A percentile compares a stretch with the other conserved stretches of the same genome.
These are phyloP conservation scores for Tetrao urogallus DNA, from an alignment of 2,113 vertebrate species.

Conservation along the genomic window DNA sequence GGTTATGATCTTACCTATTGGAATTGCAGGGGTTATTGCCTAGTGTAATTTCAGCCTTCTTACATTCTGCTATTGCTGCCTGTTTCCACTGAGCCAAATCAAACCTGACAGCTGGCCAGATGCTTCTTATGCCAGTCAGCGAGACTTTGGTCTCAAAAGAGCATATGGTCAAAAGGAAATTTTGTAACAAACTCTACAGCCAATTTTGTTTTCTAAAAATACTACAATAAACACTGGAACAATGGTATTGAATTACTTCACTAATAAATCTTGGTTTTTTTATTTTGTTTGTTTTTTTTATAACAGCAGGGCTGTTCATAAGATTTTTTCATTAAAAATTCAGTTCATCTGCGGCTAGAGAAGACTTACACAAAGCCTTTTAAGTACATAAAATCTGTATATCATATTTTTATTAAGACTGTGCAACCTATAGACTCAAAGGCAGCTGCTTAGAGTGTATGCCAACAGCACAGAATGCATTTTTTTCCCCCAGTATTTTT, in stretches of 20 bases:
- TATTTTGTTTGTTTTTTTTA: not conserved
- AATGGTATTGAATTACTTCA: not conserved
- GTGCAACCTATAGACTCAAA: not conserved
- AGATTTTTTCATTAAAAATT: not conserved
- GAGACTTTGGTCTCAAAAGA: constrained; percentile 60
- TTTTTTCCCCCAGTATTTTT: not conserved
- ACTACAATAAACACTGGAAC: not conserved
- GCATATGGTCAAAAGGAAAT: constrained; percentile 45
- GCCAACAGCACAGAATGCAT: not conserved
- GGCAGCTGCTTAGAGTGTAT: not conserved
- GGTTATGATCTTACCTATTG: not conserved
- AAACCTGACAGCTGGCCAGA: constrained; percentile 69
- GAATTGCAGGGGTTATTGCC: constrained; percentile 27
- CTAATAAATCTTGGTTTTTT: not conserved
- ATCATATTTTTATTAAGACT: not conserved
- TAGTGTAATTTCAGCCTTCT: constrained; percentile 36
- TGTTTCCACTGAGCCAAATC: constrained; percentile 62
- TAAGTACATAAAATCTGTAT: not conserved
- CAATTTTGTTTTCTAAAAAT: constrained; percentile 51
- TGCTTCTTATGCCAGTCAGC: constrained; percentile 66
- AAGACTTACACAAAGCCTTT: not conserved
- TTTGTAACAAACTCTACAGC: constrained; percentile 20
- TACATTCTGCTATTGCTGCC: constrained; percentile 17
- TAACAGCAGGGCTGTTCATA: not conserved
- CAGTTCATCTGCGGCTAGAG: not conserved